Evolutionary conservation across 2,888 invertebrate species (phyloP), one percentile per base, ranked within the genome.

Genomic region (Drosophila barbarae): DNA sequence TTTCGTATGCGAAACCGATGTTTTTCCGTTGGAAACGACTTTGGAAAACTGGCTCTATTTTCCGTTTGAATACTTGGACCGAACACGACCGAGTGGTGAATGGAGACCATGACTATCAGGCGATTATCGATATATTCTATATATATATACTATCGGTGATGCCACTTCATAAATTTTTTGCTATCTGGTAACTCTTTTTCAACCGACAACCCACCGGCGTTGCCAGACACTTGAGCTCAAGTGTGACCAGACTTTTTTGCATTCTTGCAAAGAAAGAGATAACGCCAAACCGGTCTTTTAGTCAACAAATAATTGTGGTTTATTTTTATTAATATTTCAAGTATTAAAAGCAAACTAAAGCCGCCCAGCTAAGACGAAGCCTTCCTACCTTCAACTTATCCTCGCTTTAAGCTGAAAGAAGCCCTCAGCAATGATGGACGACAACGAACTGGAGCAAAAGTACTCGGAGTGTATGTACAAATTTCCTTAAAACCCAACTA

Each of bases 401-500:
- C 1, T 4, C 5, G 13, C 12, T 6, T 12, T 12, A 5, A 12
- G 5, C 10, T 0, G 4, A 6, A 6, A 41, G 0, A 15, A 36
- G 9, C 15, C 10, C 23, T 21, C 5, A 13, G 5, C 1, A 13
- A 30, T 3, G 4, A 47, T 47, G 46, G 46, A 47, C 30, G 46
- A 47, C 30, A 32, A 5, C 13, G 46, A 47, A 47, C 13, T 47
- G 30, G 46, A 47, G 13, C 21, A 30, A 9, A 47, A 47, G 30
- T 47, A 47, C 21, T 47, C 59, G 5, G 63, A 65, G 1, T 49
- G 82, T 81, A 32, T 5, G 59, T 59, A 8, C 26, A 28, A 13
- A 3, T 35, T 8, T 1, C 15, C 10, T 1, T 30, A 30, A 13
- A n/a, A 6, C 5, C 23, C 8, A 3, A 8, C 6, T 15, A 0